These are phyloP conservation scores for Vesta saturnalis DNA, from an alignment of 2,888 invertebrate genomes.

Conservation along the genomic window DNA sequence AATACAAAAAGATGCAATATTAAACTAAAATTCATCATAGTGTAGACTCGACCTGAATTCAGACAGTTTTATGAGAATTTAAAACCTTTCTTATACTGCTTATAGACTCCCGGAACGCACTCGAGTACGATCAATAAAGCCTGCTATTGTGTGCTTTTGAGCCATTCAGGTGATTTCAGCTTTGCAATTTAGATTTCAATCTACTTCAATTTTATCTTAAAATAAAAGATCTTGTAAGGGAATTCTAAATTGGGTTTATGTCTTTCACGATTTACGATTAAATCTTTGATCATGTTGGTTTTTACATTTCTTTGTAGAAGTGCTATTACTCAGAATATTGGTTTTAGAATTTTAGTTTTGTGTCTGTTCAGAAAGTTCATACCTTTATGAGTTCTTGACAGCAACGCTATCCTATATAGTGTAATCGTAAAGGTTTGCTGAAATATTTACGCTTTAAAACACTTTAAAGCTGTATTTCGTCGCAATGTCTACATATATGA, in stretches of 20 bases:
- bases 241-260: conserved; percentile 36
- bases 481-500: too few relatives aligned
- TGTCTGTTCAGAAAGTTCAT: not conserved
- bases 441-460: too few relatives aligned
- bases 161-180: conserved; percentile 46
- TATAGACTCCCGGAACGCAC: conserved; percentile 54
- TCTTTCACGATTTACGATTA: conserved; percentile 34
- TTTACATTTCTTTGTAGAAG: conserved; percentile 19
- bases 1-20: conserved; percentile 41
- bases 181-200: conserved; percentile 39
- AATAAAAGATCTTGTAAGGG: conserved; percentile 36
- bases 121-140: conserved; percentile 53
- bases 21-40: conserved; percentile 46
- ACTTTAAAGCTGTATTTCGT: too few relatives aligned
- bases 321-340: conserved; percentile 17
- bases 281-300: conserved; percentile 26
- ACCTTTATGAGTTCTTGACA: not conserved
- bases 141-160: conserved; percentile 48
- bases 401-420: too few relatives aligned
- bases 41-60: conserved; percentile 47
- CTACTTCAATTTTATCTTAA: conserved; percentile 39
- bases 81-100: conserved; percentile 54
- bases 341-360: not conserved
- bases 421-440: not conserved
- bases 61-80: conserved; percentile 56